Evolutionary conservation across 23 tunicate species (phyloP).

Genomic region (Diplosoma virens): DNA sequence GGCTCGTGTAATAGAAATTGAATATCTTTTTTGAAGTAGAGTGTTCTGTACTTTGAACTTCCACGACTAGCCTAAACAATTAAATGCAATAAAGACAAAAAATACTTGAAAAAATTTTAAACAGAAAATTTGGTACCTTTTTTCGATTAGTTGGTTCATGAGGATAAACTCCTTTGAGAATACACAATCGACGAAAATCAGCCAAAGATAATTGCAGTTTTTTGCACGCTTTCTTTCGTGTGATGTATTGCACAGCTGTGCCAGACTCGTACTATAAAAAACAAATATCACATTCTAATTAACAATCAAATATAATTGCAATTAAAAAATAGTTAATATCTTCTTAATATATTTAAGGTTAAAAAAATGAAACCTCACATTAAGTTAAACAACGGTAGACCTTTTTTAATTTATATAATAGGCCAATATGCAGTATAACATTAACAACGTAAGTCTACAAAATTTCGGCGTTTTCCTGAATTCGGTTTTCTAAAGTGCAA

Average conservation of each 20-base stretch:
- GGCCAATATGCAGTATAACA: too few relatives aligned
- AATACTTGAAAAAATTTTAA: neutral
- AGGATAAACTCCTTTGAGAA: slow-evolving; percentile 95
- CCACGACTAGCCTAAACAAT: slow-evolving; percentile 80
- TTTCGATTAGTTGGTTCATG: slow-evolving; percentile 89
- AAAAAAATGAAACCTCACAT: too few relatives aligned
- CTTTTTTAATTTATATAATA: too few relatives aligned
- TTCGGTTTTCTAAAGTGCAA: too few relatives aligned
- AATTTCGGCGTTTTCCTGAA: too few relatives aligned
- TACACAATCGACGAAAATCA: slow-evolving; percentile 93
- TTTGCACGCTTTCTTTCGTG: slow-evolving; percentile 88
- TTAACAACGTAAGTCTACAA: too few relatives aligned
- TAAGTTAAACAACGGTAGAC: too few relatives aligned
- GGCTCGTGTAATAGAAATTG: slow-evolving; percentile 97
- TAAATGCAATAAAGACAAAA: neutral
- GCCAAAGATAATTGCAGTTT: slow-evolving; percentile 88
- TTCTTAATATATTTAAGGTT: too few relatives aligned
- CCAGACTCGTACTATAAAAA: slow-evolving; percentile 79
- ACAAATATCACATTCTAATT: too few relatives aligned
- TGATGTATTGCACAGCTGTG: slow-evolving; percentile 91
- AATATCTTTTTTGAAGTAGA: slow-evolving; percentile 95
- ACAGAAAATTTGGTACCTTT: slow-evolving; percentile 44
- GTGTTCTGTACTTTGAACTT: slow-evolving; percentile 88
- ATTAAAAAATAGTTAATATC: too few relatives aligned
- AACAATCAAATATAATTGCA: too few relatives aligned